Evolutionary conservation across 1,140 invertebrate species (phyloP).

Genomic region (Centruroides sculpturatus): DNA sequence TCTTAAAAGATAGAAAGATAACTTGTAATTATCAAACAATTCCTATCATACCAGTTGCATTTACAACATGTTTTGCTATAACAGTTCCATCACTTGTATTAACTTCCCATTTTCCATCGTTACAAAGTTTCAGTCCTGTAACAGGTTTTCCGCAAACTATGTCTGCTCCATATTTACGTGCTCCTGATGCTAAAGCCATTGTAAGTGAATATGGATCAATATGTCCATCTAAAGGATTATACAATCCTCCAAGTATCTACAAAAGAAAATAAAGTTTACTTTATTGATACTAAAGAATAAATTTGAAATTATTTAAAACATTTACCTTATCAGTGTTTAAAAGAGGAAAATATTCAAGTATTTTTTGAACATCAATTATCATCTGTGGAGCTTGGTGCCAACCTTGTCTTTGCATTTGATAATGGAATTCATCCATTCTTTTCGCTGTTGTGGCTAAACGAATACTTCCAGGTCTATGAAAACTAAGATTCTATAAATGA

Average conservation of each 20-base stretch:
- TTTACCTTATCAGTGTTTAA: conserved; percentile 26
- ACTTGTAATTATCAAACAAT: neutral
- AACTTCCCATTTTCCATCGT: conserved; percentile 26
- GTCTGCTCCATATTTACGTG: conserved; percentile 24
- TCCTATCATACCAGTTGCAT: conserved; percentile 26
- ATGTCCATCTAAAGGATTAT: conserved; percentile 29
- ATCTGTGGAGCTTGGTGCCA: conserved; percentile 26
- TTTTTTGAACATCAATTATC: conserved; percentile 26
- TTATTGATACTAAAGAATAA: neutral
- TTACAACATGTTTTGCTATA: conserved; percentile 24
- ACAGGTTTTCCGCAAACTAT: conserved; percentile 21
- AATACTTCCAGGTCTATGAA: conserved; percentile 27
- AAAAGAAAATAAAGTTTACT: conserved; percentile 6
- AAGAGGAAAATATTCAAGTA: conserved; percentile 25
- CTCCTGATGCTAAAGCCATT: conserved; percentile 29
- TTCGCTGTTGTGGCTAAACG: conserved; percentile 22
- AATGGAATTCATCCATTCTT: conserved; percentile 27
- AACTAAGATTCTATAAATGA: conserved; percentile 21
- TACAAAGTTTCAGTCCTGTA: conserved; percentile 15
- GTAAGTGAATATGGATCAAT: conserved; percentile 32
- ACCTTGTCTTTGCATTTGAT: conserved; percentile 27
- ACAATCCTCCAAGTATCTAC: conserved; percentile 28
- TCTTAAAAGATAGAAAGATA: too few species aligned
- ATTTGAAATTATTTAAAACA: conserved; percentile 1
- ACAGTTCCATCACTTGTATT: conserved; percentile 23